Evolutionary conservation across 2,113 vertebrate genomes (phyloP).

Genomic region (Vulpes lagopus): DNA sequence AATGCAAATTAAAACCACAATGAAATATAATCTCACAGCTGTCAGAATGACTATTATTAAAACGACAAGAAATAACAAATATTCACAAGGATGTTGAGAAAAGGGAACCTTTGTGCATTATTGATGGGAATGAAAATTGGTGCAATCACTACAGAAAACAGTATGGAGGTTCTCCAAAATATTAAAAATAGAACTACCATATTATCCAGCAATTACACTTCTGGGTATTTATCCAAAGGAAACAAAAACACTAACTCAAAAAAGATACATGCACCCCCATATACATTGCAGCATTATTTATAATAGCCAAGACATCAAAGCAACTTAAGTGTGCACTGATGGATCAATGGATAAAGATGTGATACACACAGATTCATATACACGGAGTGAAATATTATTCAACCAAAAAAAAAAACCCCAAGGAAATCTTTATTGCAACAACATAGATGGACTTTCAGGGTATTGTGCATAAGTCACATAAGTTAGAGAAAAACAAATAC

Average conservation of each 20-base stretch:
- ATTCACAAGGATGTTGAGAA: not conserved
- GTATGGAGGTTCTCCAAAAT: not conserved
- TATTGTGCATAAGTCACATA: not conserved
- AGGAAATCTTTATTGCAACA: not conserved
- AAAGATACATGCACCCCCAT: not conserved
- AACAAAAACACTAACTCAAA: not conserved
- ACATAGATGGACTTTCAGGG: not conserved
- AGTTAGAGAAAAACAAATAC: not conserved
- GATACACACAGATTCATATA: not conserved
- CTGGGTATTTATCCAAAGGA: not conserved
- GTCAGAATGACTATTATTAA: not conserved
- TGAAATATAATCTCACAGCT: not conserved
- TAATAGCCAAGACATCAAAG: not conserved
- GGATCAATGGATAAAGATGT: not conserved
- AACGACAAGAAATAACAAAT: not conserved
- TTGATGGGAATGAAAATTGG: not conserved
- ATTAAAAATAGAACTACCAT: not conserved
- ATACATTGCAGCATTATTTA: not conserved
- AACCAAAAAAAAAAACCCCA: not conserved
- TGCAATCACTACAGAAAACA: not conserved
- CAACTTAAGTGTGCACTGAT: not conserved
- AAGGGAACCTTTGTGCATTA: not conserved
- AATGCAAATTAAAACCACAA: not conserved
- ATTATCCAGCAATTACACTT: not conserved
- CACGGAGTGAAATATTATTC: not conserved